Evolutionary conservation across 2,113 vertebrate species (phyloP).

Genomic region (Phalacrocorax pelagicus): DNA sequence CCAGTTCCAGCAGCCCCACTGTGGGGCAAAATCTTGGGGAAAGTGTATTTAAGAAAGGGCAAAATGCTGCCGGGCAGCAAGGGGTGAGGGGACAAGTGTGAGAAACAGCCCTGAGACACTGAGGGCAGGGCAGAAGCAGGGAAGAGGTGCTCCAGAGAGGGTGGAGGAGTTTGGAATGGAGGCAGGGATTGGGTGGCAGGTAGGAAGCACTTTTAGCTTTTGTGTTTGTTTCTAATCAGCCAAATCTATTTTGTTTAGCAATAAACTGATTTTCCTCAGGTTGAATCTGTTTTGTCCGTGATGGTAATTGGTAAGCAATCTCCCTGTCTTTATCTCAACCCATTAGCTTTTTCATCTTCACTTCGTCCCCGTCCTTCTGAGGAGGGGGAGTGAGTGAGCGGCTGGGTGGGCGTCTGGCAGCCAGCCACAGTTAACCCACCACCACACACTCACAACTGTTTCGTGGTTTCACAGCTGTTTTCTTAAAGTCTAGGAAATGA

Average conservation of each 20-base stretch:
- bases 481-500: neutral
- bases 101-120: neutral
- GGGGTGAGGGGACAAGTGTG: neutral
- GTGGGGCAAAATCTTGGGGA: neutral
- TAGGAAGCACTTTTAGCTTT: neutral
- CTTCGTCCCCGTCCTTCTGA: neutral
- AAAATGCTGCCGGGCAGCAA: accelerated
- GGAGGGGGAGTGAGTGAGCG: accelerated
- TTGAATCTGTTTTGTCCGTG: neutral
- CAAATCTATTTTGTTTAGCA: neutral
- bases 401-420: neutral
- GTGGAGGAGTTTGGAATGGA: no score
- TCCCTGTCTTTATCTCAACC: neutral
- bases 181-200: accelerated
- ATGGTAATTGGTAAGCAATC: neutral
- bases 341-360: neutral
- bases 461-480: neutral
- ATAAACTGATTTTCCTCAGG: neutral
- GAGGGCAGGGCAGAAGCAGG: neutral
- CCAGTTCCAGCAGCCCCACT: neutral
- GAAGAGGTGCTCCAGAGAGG: neutral
- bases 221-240: neutral
- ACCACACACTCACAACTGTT: no score
- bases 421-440: neutral
- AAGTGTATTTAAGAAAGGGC: accelerated